phyloP scores from a whole-genome alignment of 2,797 vertebrate genomes.

The Selene dorsalis region DNA sequence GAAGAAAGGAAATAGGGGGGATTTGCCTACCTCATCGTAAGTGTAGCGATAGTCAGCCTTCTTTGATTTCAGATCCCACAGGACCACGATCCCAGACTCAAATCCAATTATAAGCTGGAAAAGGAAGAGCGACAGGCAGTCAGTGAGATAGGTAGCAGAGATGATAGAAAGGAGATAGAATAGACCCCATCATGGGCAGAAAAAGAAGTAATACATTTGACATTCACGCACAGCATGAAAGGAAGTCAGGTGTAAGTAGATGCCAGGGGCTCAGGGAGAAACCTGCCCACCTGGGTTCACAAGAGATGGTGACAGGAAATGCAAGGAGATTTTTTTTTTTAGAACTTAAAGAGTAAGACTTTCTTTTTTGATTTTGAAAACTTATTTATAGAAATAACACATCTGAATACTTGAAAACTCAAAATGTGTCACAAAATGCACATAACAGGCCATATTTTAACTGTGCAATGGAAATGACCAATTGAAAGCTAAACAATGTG shows the following conservation, averaged over 20 bases:
- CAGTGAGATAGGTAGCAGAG: slow-evolving; percentile 63
- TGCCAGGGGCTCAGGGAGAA: slow-evolving; percentile 39
- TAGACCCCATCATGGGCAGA: slow-evolving; percentile 63
- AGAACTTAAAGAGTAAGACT: not conserved
- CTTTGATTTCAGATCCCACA: slow-evolving; percentile 99
- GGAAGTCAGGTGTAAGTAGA: slow-evolving; percentile 54
- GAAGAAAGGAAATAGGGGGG: slow-evolving; percentile 51
- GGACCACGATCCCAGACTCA: slow-evolving; percentile 95
- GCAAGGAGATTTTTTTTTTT: slow-evolving; percentile 9
- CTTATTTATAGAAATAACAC: slow-evolving; percentile 43
- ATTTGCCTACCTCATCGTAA: slow-evolving; percentile 94
- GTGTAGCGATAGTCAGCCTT: slow-evolving; percentile 98
- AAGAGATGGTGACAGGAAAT: slow-evolving; percentile 28
- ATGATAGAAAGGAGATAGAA: slow-evolving; percentile 70
- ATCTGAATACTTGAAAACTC: slow-evolving; percentile 2
- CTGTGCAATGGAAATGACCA: not conserved
- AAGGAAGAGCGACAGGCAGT: slow-evolving; percentile 75
- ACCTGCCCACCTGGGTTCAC: slow-evolving; percentile 46
- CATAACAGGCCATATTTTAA: not conserved
- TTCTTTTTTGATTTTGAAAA: not conserved
- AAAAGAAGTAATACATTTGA: slow-evolving; percentile 72
- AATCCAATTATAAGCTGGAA: slow-evolving; percentile 98
- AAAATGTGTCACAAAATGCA: slow-evolving; percentile 10
- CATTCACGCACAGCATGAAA: slow-evolving; percentile 67
- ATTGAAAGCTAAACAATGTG: not conserved